Conservation (phyloP, 2,797 vertebrate species). For the Heteromormyrus szaboi region DNA sequence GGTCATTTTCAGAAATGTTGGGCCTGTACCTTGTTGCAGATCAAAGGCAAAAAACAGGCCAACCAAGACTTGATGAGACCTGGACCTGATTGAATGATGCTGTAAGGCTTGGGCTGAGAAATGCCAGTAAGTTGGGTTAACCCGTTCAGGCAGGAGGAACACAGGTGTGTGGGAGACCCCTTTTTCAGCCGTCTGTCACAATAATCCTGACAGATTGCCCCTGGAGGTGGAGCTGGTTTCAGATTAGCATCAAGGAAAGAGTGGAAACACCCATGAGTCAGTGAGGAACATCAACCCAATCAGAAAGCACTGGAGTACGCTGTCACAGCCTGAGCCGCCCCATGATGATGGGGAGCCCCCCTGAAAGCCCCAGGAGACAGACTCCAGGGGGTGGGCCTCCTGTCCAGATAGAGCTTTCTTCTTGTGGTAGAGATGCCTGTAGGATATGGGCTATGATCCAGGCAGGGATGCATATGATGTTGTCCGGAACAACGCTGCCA, state of each 20-base stretch:
- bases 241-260: background rate
- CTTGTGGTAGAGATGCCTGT: background rate
- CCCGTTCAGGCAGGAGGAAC: background rate
- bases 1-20: background rate
- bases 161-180: constrained; percentile 2
- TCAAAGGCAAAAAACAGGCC: background rate
- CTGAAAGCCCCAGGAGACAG: background rate
- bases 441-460: background rate
- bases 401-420: background rate
- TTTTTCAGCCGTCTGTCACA: background rate
- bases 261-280: background rate
- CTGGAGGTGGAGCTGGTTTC: background rate
- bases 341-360: background rate
- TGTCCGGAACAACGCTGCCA: background rate
- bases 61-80: background rate
- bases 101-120: background rate
- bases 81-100: background rate
- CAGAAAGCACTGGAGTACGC: background rate
- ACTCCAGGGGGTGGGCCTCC: background rate
- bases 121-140: background rate
- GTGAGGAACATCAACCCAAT: background rate
- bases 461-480: background rate
- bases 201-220: background rate
- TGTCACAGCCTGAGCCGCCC: background rate
- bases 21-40: background rate